phyloP scores from a whole-genome alignment of 2,113 vertebrate species.

The Urocitellus parryii region DNA sequence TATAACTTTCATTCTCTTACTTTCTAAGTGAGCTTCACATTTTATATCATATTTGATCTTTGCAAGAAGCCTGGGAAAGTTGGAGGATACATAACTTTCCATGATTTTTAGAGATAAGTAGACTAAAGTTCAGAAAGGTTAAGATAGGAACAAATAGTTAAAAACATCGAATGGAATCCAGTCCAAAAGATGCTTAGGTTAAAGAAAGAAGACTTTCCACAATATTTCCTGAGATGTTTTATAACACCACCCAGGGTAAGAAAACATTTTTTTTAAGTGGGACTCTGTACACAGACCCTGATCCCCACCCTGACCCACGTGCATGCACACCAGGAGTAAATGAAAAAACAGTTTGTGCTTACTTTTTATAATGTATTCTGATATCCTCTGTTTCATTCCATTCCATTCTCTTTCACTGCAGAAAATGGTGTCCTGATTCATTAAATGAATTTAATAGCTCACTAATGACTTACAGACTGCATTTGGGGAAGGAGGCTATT shows the following conservation, averaged over 20 bases:
- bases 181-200: background rate
- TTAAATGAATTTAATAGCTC: background rate
- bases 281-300: background rate
- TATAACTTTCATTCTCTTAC: background rate
- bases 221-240: background rate
- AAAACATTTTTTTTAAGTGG: background rate
- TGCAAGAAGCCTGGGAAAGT: background rate
- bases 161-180: background rate
- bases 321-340: background rate
- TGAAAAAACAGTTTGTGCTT: background rate
- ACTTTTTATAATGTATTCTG: background rate
- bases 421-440: background rate
- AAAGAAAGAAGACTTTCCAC: background rate
- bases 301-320: background rate
- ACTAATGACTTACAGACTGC: background rate
- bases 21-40: conserved; percentile 14
- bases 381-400: background rate
- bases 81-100: background rate
- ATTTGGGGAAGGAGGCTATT: background rate
- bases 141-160: background rate
- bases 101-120: background rate
- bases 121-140: background rate
- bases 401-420: background rate
- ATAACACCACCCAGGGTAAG: background rate
- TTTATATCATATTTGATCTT: background rate